Conservation (phyloP, 2,888 invertebrate genomes). For the Xestia sexstrigata region DNA sequence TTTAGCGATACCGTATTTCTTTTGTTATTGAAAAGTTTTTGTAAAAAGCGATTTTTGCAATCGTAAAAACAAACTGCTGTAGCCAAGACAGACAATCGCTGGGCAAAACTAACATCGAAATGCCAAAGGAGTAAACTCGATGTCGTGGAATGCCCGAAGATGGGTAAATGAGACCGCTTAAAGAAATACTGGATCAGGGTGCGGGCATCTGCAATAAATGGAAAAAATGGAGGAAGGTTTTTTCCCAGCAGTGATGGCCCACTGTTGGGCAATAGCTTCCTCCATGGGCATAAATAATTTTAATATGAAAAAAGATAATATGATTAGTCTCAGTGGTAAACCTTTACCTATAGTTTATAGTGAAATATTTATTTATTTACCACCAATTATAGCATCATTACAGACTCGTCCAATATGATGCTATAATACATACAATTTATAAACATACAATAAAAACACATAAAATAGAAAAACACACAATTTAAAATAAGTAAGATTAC, state of each 20-base stretch:
- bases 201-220: too few relatives aligned
- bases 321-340: neutral
- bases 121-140: neutral
- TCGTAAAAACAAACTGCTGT: neutral
- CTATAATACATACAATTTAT: too few relatives aligned
- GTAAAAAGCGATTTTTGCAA: neutral
- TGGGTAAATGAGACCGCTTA: neutral
- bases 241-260: too few relatives aligned
- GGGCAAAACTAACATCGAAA: neutral
- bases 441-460: too few relatives aligned
- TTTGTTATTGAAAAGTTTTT: neutral
- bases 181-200: neutral
- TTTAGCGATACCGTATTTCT: slow-evolving; percentile 3
- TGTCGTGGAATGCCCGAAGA: neutral
- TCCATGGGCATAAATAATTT: neutral
- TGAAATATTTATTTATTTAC: too few relatives aligned
- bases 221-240: too few relatives aligned
- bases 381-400: too few relatives aligned
- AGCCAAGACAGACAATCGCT: neutral
- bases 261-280: too few relatives aligned
- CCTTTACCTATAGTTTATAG: too few relatives aligned
- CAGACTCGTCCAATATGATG: too few relatives aligned
- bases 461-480: too few relatives aligned
- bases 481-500: too few relatives aligned
- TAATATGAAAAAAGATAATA: neutral